Evolutionary conservation across 2,113 vertebrate genomes (phyloP), one percentile per base, ranked within the genome.

Genomic region (Podocnemis expansa): DNA sequence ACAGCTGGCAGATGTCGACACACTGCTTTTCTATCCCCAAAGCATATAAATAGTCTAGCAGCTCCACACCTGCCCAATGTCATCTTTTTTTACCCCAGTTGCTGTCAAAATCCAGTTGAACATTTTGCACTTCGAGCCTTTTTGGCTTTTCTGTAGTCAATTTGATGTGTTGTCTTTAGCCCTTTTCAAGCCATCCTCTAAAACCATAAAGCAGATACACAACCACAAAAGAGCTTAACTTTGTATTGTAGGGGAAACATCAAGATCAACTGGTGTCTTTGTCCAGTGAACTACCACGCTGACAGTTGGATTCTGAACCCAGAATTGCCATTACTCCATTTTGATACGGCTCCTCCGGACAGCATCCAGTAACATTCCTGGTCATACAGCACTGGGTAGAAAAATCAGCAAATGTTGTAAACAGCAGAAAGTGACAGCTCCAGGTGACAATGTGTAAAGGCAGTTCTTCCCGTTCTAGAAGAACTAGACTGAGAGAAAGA

Each of bases 21-120:
- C 76, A 54, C 58, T 31, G n/a, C n/a, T 7, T 78, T 41, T 85
- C 78, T 80, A 16, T 1, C 88, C n/a, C 22, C 82, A 89, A 93
- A 84, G 11, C 9, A 1, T 0, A 1, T 12, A 81, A 8, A 58
- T 6, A 58, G 1, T 81, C 2, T 2, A 67, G 2, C 73, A 88
- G 47, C 3, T 9, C 2, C 29, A 4, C 51, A 17, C 11, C n/a
- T 70, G 4, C 38, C 27, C 22, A 78, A n/a, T n/a, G 25, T n/a
- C 5, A 10, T 47, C 76, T 79, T n/a, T 78, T 9, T 60, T 86
- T 63, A 47, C n/a, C 22, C 52, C 10, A 82, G 27, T 8, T 76
- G 7, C 76, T 51, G 1, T 1, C 73, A 91, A 56, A 90, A 79
- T 3, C 31, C 47, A 21, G 34, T 31, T 67, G 34, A 4, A 67